Conservation (phyloP, 2,888 invertebrate species). For the Epistrophe eligans region DNA sequence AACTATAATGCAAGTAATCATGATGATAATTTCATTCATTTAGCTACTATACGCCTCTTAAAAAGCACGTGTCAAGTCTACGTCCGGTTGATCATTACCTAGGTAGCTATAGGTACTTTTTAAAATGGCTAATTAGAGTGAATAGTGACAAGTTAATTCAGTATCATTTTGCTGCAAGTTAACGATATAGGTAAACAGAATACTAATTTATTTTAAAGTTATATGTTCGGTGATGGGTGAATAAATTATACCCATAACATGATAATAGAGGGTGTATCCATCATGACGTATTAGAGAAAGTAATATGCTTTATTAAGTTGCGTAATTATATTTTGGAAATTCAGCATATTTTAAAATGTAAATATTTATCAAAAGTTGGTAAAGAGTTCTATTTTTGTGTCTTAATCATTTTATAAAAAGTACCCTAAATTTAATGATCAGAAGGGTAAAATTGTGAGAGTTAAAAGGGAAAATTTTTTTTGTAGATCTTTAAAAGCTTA, state of each 20-base stretch:
- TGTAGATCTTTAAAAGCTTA: too few relatives aligned
- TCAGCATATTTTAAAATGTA: too few relatives aligned
- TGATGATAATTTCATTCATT: background rate
- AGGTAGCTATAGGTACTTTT: background rate
- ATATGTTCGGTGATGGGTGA: background rate
- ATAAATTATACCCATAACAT: slow-evolving; percentile 12
- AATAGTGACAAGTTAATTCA: slow-evolving; percentile 27
- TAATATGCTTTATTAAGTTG: background rate
- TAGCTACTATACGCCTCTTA: background rate
- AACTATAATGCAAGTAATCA: background rate
- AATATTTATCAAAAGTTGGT: too few relatives aligned
- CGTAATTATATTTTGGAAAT: background rate
- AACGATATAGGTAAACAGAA: slow-evolving; percentile 12
- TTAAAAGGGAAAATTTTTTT: too few relatives aligned
- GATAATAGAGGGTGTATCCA: background rate
- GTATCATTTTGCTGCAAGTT: background rate
- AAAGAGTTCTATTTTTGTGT: too few relatives aligned
- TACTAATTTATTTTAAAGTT: slow-evolving; percentile 1
- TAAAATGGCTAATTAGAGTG: slow-evolving; percentile 29
- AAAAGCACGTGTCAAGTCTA: slow-evolving; percentile 15
- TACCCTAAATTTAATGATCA: too few relatives aligned
- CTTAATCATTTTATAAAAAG: too few relatives aligned
- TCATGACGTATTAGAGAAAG: background rate
- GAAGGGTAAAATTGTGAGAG: too few relatives aligned
- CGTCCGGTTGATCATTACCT: slow-evolving; percentile 8